A percentile compares a stretch with the other conserved stretches of the same genome.
Conservation (phyloP, 2,113 vertebrate genomes). For the Psophia crepitans region DNA sequence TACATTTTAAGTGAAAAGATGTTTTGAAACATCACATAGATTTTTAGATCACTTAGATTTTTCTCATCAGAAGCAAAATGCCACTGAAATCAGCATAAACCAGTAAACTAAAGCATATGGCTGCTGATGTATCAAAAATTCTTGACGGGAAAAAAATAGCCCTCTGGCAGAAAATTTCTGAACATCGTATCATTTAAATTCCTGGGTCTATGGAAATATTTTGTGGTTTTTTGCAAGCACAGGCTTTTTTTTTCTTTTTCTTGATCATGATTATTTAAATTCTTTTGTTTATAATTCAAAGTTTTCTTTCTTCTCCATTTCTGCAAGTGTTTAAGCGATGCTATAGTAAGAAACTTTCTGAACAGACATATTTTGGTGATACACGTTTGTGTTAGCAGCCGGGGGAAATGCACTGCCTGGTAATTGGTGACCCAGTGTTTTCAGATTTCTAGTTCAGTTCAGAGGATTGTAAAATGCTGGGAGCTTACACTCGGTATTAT, state of each 20-base stretch:
- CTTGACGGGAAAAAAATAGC: background rate
- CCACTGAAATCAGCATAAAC: background rate
- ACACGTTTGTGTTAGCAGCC: background rate
- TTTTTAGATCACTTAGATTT: conserved; percentile 8
- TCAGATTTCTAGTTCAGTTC: background rate
- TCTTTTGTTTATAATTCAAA: background rate
- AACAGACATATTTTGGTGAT: background rate
- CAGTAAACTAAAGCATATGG: background rate
- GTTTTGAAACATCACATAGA: background rate
- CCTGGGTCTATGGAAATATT: background rate
- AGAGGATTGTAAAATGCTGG: background rate
- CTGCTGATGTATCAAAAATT: background rate
- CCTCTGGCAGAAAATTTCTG: background rate
- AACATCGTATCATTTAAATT: background rate
- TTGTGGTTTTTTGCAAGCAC: background rate
- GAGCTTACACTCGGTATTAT: background rate
- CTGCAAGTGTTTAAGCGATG: background rate
- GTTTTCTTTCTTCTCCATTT: background rate
- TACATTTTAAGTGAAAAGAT: background rate
- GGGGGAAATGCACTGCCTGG: background rate
- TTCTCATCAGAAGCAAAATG: background rate
- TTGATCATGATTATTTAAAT: background rate
- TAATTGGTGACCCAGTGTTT: background rate
- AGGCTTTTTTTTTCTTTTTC: background rate
- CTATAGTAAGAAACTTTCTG: background rate